These are phyloP conservation scores for Gila orcuttii DNA, from an alignment of 2,113 vertebrate genomes.

Conservation along the genomic window DNA sequence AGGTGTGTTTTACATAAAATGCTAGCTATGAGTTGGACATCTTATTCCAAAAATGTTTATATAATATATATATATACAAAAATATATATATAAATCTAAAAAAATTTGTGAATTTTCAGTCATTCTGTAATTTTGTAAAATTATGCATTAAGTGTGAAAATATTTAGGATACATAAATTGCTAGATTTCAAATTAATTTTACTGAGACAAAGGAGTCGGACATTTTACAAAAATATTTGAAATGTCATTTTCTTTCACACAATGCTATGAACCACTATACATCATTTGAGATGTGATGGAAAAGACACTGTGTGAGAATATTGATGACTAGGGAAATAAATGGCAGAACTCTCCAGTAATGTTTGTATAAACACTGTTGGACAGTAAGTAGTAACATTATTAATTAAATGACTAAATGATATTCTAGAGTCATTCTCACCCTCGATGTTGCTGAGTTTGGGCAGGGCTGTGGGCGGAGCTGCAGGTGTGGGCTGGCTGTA, in stretches of 20 bases:
- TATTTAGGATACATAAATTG: neutral
- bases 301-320: neutral
- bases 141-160: neutral
- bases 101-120: neutral
- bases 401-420: neutral
- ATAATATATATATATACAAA: neutral
- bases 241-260: neutral
- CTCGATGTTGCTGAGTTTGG: slow-evolving; percentile 84
- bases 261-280: neutral
- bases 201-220: neutral
- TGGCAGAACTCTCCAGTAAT: neutral
- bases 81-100: neutral
- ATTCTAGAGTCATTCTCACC: slow-evolving; percentile 71
- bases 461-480: slow-evolving; percentile 79
- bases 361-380: neutral
- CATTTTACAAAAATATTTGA: neutral
- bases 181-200: neutral
- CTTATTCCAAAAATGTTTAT: neutral
- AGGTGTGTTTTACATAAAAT: neutral
- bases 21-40: neutral
- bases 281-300: neutral
- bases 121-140: neutral
- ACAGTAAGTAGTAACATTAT: too few relatives aligned
- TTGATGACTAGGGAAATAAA: neutral
- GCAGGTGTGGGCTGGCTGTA: slow-evolving; percentile 79